phyloP scores from a whole-genome alignment of 2,888 invertebrate species.

The Drosophila flavopinicola region DNA sequence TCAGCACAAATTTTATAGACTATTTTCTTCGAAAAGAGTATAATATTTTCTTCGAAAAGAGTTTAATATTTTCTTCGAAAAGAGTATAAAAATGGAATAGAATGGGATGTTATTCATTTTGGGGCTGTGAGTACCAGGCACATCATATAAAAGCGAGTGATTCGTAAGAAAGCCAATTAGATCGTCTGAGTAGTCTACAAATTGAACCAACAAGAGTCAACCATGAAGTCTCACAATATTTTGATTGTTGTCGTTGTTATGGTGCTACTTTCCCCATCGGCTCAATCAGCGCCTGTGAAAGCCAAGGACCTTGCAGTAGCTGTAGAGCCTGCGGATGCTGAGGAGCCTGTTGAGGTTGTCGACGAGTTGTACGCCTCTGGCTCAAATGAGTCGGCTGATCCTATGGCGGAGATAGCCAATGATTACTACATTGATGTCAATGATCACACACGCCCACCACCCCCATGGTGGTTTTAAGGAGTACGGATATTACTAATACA shows the following conservation, averaged over 20 bases:
- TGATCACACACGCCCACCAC: slow-evolving; percentile 22
- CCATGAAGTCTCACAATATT: slow-evolving; percentile 54
- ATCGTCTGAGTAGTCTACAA: slow-evolving; percentile 1
- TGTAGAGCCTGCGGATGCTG: neutral
- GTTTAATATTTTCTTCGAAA: too few species aligned
- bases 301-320: slow-evolving; percentile 2
- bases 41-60: too few species aligned
- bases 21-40: too few species aligned
- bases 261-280: slow-evolving; percentile 33
- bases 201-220: neutral
- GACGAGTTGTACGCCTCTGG: slow-evolving; percentile 14
- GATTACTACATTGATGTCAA: slow-evolving; percentile 48
- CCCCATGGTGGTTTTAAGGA: slow-evolving; percentile 46
- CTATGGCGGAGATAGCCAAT: neutral
- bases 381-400: slow-evolving; percentile 10
- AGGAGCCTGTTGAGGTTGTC: slow-evolving; percentile 10
- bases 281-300: slow-evolving; percentile 8
- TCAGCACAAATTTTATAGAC: too few species aligned
- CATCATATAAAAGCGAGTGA: slow-evolving; percentile 40
- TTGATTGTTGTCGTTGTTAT: slow-evolving; percentile 37
- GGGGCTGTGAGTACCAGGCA: neutral
- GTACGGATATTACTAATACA: neutral
- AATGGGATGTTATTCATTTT: slow-evolving; percentile 4
- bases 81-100: too few species aligned
- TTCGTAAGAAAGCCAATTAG: slow-evolving; percentile 3